Evolutionary conservation across 2,888 invertebrate species (phyloP).

Genomic region (Ichneumon xanthorius): DNA sequence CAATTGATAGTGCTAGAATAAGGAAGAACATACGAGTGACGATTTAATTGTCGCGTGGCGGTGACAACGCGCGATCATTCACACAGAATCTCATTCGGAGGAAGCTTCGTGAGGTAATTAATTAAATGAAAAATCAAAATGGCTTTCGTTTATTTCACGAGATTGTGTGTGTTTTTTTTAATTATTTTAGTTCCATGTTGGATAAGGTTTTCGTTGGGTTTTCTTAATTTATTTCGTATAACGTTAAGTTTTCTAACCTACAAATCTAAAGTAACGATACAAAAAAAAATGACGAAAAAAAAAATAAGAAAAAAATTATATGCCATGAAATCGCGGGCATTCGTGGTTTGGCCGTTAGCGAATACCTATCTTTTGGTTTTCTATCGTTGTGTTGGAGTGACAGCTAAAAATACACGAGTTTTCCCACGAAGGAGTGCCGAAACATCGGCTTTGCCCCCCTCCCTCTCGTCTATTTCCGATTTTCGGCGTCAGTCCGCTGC

Average conservation of each 20-base stretch:
- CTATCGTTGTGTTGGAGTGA: conserved; percentile 46
- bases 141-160: neutral
- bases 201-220: neutral
- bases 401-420: conserved; percentile 65
- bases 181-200: neutral
- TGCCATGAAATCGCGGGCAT: conserved; percentile 33
- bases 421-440: conserved; percentile 66
- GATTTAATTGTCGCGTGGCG: conserved; percentile 12
- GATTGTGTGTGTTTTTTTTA: neutral
- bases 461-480: conserved; percentile 65
- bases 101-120: conserved; percentile 14
- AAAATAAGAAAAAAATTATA: neutral
- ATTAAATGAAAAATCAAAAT: conserved; percentile 12
- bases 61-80: conserved; percentile 11
- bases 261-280: neutral
- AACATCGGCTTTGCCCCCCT: conserved; percentile 36
- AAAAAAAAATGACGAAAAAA: neutral
- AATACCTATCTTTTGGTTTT: conserved; percentile 6
- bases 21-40: neutral
- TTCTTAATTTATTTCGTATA: neutral
- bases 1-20: neutral
- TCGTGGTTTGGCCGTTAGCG: conserved; percentile 1
- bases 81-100: conserved; percentile 3
- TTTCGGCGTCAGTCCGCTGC: conserved; percentile 61
- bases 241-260: conserved; percentile 33